phyloP scores from a whole-genome alignment of 2,888 invertebrate genomes.

The Arrhopalites spinosus region DNA sequence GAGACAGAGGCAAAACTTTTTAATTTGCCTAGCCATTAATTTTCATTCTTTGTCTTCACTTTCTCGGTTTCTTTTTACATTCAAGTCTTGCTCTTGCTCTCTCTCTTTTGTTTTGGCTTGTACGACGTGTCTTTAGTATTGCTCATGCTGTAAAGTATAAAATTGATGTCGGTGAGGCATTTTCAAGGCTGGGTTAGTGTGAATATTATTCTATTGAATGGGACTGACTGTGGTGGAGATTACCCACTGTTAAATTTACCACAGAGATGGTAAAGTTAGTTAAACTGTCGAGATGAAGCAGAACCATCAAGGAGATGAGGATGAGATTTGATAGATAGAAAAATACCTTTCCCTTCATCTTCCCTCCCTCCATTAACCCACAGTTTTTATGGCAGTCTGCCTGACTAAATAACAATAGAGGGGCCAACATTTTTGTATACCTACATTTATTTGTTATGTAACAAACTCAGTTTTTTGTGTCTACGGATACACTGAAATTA shows the following conservation, averaged over 20 bases:
- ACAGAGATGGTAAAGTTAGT: too few species aligned
- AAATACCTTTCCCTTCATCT: neutral
- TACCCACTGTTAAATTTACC: neutral
- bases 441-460: too few species aligned
- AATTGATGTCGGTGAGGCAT: neutral
- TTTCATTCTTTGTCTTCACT: neutral
- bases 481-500: too few species aligned
- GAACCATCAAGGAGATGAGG: too few species aligned
- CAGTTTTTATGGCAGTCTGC: neutral
- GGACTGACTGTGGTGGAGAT: neutral
- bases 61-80: neutral
- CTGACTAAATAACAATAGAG: neutral
- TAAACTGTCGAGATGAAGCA: too few species aligned
- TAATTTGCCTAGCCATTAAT: neutral
- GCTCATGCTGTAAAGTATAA: neutral
- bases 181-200: neutral
- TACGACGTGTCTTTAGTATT: neutral
- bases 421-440: too few species aligned
- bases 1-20: too few species aligned
- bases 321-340: neutral
- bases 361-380: neutral
- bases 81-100: neutral
- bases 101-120: neutral
- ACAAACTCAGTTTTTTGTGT: too few species aligned
- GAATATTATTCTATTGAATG: neutral